Base-by-base conservation (phyloP, 2,888 invertebrate species). In the Caradrina clavipalpis region DNA sequence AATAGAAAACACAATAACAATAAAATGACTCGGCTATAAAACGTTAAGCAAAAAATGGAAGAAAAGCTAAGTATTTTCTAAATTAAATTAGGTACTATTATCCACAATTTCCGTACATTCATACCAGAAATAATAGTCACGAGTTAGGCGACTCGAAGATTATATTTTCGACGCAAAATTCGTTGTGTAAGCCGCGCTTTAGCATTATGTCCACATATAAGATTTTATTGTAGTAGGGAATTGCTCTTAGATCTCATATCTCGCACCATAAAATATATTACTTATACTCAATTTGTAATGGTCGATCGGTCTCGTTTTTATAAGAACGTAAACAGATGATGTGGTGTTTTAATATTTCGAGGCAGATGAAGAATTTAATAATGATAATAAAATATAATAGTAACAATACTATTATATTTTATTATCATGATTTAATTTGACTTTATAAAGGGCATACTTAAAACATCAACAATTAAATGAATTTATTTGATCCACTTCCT, bases 201-300 rank as follows among this genome's bases (percentile, higher is more conserved):
- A 79, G 61, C 65, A 76, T 81, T 79, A 73, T 69, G 62, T 64
- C 65, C 73, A 73, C 64, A 62, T 67, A 70, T 66, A 72, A 22
- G 60, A 72, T 72, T 72, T 68, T 76, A 76, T 80, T 81, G 72
- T 80, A 53, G 47, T 61, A 56, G 62, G 35, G 39, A 73, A 76
- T 73, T 70, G 49, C 64, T 60, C 64, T 64, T 63, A 60, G 72
- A 68, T 78, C 60, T 78, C 65, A 66, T 67, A 69, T 63, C 57
- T 50, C 58, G 66, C 49, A 60, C 64, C 69, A 64, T 78, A 76
- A 79, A 76, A 78, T 74, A 61, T 39, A 56, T 53, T 45, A 39
- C 39, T 39, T 39, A 56, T 58, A 59, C 22, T 54, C 64, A 60
- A 71, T 61, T 21, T 42, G 61, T 78, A 42, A 61, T 45, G 13